Base-by-base conservation (phyloP, 2,888 invertebrate genomes). In the Apeira syringaria region DNA sequence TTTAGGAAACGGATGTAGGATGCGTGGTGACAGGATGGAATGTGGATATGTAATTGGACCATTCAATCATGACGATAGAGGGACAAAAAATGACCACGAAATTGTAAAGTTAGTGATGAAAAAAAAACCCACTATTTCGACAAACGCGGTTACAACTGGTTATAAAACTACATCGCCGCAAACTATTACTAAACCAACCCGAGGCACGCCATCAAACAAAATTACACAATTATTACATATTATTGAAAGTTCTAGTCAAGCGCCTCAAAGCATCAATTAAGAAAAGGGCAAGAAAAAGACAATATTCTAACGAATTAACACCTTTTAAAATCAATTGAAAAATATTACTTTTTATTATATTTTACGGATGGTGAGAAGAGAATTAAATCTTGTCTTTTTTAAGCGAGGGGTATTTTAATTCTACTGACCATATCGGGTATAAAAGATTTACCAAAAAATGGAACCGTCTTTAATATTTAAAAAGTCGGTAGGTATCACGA, bases 21-120 rank as follows among this genome's bases (percentile, higher is more conserved):
- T 65, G 15, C 71, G 74, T 6, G 71, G 68, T 7, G 70, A 76
- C n/a, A 77, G 86, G 57, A 53, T 86, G 32, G 85, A 86, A 67
- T 86, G 86, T 60, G 85, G 85, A 2, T 86, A 86, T 52, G 30
- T 56, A 1, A 45, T 29, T 6, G 55, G 54, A 13, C 64, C 61
- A 26, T 61, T 48, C 15, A 41, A 37, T 25, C 43, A 52, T 31
- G 27, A 40, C 0, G 51, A 56, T 51, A 57, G 64, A 18, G 64
- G 62, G 47, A 27, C 11, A 11, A 5, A 8, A 22, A 30, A 30
- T 28, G 0, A 5, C 10, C 1, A 27, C 1, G 2, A 12, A 27
- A 7, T 30, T 1, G 1, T 18, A 22, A 24, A 22, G 6, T 13
- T 32, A 9, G 5, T 13, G 11, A 7, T 12, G 12, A 13, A 13